These are phyloP conservation scores for Neolamprologus brichardi DNA, from an alignment of 2,113 vertebrate species.

Conservation along the genomic window DNA sequence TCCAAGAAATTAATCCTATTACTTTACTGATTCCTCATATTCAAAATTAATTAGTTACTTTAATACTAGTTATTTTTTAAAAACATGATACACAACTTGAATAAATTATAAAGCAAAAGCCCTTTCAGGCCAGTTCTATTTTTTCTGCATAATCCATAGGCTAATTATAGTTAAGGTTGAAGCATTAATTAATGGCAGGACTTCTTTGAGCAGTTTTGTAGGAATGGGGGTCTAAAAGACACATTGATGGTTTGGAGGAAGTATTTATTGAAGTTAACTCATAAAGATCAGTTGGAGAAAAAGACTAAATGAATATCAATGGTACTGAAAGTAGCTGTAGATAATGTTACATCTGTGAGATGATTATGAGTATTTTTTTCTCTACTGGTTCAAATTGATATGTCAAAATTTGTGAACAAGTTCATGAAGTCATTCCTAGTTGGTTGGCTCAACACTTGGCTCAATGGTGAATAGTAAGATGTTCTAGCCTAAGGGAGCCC, in stretches of 20 bases:
- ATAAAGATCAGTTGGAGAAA: background rate
- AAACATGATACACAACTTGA: background rate
- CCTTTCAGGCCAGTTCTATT: background rate
- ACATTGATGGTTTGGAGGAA: background rate
- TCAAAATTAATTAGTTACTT: background rate
- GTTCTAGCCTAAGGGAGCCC: background rate
- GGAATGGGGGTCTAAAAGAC: background rate
- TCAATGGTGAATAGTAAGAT: background rate
- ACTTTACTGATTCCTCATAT: background rate
- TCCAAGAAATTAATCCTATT: background rate
- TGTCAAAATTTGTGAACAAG: background rate
- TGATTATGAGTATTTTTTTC: background rate
- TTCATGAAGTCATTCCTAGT: background rate
- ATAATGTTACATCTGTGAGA: background rate
- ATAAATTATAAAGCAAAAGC: accelerated
- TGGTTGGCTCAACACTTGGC: background rate
- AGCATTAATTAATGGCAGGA: background rate
- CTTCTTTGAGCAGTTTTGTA: background rate
- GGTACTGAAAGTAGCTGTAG: background rate
- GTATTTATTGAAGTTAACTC: background rate
- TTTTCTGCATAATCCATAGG: background rate
- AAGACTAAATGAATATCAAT: background rate
- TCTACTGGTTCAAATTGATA: background rate
- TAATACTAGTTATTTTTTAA: accelerated
- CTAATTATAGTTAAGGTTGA: background rate